Conservation (phyloP, 2,113 vertebrate species). For the Sinosuthora webbiana region DNA sequence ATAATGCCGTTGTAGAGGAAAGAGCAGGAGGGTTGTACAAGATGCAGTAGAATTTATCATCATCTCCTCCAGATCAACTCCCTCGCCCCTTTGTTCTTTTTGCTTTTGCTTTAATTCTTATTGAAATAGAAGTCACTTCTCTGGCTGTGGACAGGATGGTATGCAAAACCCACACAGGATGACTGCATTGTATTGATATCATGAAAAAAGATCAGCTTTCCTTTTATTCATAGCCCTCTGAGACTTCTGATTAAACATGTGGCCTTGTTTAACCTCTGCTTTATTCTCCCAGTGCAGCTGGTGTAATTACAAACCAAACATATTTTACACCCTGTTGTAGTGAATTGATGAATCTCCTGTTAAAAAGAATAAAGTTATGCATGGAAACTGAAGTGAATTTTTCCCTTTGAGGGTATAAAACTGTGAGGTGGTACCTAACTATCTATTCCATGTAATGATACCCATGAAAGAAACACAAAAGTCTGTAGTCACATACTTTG, state of each 20-base stretch:
- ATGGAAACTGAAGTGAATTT: not conserved
- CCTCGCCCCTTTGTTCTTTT: not conserved
- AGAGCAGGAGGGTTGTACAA: constrained; percentile 7
- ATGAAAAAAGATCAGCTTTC: constrained; percentile 34
- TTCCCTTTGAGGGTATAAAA: not conserved
- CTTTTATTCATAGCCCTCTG: constrained; percentile 14
- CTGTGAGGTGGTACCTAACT: not conserved
- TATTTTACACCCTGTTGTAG: not conserved
- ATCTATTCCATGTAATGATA: not conserved
- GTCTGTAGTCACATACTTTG: not conserved
- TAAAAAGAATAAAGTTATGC: not conserved
- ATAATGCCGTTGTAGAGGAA: not conserved
- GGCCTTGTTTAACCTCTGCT: constrained; percentile 43
- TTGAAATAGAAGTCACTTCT: constrained; percentile 30
- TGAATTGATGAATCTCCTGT: not conserved
- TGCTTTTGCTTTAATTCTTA: constrained; percentile 10
- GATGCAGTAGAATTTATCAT: constrained; percentile 23
- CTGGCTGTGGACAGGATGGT: constrained; percentile 14
- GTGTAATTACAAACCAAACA: not conserved
- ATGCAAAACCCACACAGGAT: constrained; percentile 54
- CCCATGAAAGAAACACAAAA: not conserved
- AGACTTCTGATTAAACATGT: constrained; percentile 28
- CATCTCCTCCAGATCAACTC: not conserved
- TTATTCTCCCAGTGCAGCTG: not conserved
- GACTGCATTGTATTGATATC: constrained; percentile 44